Evolutionary conservation across 2,113 vertebrate genomes (phyloP).

Genomic region (Rhabdomys dilectus): DNA sequence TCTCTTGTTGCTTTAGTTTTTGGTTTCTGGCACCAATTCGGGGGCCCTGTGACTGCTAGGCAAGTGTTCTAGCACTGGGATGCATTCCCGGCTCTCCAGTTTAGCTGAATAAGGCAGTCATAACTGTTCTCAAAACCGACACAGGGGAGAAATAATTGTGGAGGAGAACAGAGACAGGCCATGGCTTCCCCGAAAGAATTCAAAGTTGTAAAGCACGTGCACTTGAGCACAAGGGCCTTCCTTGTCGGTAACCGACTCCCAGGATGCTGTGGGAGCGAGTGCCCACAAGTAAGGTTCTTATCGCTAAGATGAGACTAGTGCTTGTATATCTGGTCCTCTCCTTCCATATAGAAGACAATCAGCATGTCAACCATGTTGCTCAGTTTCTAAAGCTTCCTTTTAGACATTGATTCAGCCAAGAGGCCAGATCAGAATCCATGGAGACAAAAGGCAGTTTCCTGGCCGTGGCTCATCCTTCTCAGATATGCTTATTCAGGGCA

Average conservation of each 20-base stretch:
- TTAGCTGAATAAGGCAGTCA: neutral
- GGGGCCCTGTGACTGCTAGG: neutral
- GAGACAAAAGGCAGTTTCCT: neutral
- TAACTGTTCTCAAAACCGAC: neutral
- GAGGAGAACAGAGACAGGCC: neutral
- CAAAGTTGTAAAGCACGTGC: neutral
- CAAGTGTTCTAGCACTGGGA: neutral
- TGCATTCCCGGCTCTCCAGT: neutral
- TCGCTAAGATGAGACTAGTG: neutral
- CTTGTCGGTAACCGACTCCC: neutral
- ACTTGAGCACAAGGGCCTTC: neutral
- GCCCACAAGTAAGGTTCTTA: neutral
- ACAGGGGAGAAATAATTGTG: rapidly evolving
- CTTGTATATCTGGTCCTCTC: neutral
- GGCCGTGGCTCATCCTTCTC: neutral
- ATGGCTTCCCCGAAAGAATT: neutral
- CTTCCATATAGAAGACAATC: neutral
- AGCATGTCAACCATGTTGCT: neutral
- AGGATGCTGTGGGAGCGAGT: neutral
- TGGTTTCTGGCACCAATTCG: neutral
- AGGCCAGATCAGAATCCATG: neutral
- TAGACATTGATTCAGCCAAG: neutral
- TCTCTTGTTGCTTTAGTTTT: neutral
- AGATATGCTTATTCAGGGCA: neutral
- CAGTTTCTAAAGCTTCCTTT: neutral